Evolutionary conservation across 2,888 invertebrate species (phyloP).

Genomic region (Cylloceria caligata): DNA sequence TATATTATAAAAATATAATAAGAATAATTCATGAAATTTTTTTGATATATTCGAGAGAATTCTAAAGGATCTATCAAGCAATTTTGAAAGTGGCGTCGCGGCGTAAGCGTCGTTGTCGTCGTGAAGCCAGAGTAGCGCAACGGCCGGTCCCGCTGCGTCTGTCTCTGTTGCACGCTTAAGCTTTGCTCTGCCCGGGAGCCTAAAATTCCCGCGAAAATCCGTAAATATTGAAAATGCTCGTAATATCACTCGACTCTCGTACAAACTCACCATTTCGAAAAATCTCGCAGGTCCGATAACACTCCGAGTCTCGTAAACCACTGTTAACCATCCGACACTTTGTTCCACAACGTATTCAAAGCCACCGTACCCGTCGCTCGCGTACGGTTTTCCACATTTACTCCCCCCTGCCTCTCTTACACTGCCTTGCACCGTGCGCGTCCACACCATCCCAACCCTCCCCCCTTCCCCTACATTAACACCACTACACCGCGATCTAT

Average conservation of each 20-base stretch:
- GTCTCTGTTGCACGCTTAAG: constrained; percentile 41
- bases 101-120: constrained; percentile 68
- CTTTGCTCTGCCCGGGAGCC: constrained; percentile 57
- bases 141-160: constrained; percentile 55
- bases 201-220: constrained; percentile 79
- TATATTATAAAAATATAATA: neutral
- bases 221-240: neutral
- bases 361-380: constrained; percentile 62
- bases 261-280: constrained; percentile 78
- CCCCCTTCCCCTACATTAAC: neutral
- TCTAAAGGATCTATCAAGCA: constrained; percentile 51
- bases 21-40: neutral
- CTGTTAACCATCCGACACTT: constrained; percentile 33
- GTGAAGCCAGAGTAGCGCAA: constrained; percentile 38
- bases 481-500: no score
- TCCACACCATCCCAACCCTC: neutral
- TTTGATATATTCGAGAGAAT: constrained; percentile 6
- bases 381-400: constrained; percentile 70
- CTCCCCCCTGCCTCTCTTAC: constrained; percentile 43
- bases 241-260: constrained; percentile 28
- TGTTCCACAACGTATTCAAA: constrained; percentile 65
- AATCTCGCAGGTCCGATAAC: no score
- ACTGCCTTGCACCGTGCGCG: constrained; percentile 14
- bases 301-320: constrained; percentile 60
- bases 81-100: constrained; percentile 73